Evolutionary conservation across 2,797 vertebrate genomes (phyloP), one percentile per base, ranked within the genome.

Genomic region (Ceryle rudis): DNA sequence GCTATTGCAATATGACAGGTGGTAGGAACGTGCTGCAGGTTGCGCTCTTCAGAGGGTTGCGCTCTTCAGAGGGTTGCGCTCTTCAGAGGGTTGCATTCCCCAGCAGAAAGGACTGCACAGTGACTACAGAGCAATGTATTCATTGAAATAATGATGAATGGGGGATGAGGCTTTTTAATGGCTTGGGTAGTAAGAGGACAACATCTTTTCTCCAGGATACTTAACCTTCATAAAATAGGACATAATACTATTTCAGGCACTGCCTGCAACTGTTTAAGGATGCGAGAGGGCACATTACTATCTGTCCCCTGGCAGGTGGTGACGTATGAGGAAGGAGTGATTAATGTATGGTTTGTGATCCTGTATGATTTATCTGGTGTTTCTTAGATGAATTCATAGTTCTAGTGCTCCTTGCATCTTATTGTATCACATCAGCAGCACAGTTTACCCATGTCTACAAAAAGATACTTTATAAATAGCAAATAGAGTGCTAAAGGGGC

Each of bases 181-280:
- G 62, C 80, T 95, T 69, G 73, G 77, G 61, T 91, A 90, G 58
- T 69, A 81, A 81, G 66, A 75, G 66, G 51, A 78, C 10, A 4
- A 60, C 79, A 42, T 31, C 61, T 93, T 91, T 93, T 83, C 62
- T 90, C 46, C 39, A 35, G 39, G 51, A 93, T 57, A 72, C 62
- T 95, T 95, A 94, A 95, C 94, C 92, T 93, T 95, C 80, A 92
- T 86, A 66, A 96, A 96, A 72, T 9, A 65, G 91, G 37, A 42
- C 57, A 35, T 83, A 81, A 78, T 39, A 22, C 69, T 88, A 65
- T 93, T 95, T 81, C 61, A 93, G 91, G 49, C 72, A 62, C 20
- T 75, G 87, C 46, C 84, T 85, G 47, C n/a, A 75, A 61, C 85
- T 26, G 6, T 54, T 78, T 69, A 74, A 74, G 81, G 60, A 37